Conservation (phyloP, 2,113 vertebrate species). For the Dasyurus viverrinus region DNA sequence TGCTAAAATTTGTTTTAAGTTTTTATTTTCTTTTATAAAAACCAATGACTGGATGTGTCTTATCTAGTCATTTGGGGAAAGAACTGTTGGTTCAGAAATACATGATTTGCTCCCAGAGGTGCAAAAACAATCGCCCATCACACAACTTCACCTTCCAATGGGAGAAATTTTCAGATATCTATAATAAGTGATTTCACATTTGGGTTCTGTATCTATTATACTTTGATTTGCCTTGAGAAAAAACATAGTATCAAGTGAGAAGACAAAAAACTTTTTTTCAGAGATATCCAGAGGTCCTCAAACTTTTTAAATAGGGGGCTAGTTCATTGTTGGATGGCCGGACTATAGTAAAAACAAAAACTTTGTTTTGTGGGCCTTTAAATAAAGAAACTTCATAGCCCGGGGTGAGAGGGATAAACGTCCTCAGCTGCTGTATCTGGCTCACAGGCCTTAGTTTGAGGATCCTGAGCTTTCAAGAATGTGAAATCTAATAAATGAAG, state of each 20-base stretch:
- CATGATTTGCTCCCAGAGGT: constrained; percentile 61
- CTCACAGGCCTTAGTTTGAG: no score
- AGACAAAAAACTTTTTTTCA: neutral
- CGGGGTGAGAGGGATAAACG: no score
- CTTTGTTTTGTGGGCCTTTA: no score
- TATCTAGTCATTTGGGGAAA: constrained; percentile 53
- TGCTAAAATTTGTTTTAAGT: constrained; percentile 73
- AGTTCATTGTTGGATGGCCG: no score
- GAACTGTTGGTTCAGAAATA: constrained; percentile 51
- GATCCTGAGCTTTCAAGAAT: neutral
- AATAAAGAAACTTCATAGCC: no score
- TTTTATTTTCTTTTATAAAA: constrained; percentile 67
- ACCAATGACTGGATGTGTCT: constrained; percentile 53
- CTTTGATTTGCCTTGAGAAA: neutral
- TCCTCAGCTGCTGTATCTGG: no score
- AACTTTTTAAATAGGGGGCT: no score
- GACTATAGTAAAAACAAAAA: no score
- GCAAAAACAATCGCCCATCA: constrained; percentile 55
- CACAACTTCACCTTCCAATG: constrained; percentile 50
- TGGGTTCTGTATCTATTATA: neutral
- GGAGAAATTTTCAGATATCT: constrained; percentile 33
- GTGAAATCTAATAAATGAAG: neutral
- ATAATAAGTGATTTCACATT: neutral
- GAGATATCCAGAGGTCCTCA: no score
- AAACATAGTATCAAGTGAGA: neutral